Evolutionary conservation across 2,113 vertebrate genomes (phyloP).

Genomic region (Pachyramphus minor): DNA sequence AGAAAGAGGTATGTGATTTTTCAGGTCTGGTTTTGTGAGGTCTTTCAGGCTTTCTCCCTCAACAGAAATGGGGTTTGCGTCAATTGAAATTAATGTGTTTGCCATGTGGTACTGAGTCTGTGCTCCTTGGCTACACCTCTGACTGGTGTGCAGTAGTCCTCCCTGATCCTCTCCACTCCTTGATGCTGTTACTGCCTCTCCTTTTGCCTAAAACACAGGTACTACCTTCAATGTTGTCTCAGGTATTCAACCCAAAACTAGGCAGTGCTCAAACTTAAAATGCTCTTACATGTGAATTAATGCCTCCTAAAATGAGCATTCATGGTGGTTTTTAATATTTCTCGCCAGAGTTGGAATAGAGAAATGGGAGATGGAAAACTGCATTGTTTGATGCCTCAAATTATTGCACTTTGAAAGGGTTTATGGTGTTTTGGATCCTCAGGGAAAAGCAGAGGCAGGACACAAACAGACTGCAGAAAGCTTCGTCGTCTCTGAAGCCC

Average conservation of each 20-base stretch:
- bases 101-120: accelerated
- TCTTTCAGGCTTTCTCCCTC: neutral
- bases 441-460: neutral
- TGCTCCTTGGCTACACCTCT: accelerated
- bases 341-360: neutral
- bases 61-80: neutral
- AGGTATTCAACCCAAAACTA: neutral
- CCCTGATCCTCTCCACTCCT: neutral
- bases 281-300: neutral
- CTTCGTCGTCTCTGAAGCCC: constrained; percentile 53
- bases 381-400: neutral
- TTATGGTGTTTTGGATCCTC: neutral
- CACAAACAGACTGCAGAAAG: neutral
- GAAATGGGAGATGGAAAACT: neutral
- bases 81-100: neutral
- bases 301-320: neutral
- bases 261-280: neutral
- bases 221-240: accelerated
- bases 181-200: neutral
- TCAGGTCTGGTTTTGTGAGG: neutral
- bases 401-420: neutral
- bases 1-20: neutral
- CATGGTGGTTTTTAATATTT: neutral
- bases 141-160: neutral
- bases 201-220: neutral